A percentile compares a stretch with the other conserved stretches of the same genome.
phyloP scores from a whole-genome alignment of 2,113 vertebrate species.

The Ivindomyrus marchei region DNA sequence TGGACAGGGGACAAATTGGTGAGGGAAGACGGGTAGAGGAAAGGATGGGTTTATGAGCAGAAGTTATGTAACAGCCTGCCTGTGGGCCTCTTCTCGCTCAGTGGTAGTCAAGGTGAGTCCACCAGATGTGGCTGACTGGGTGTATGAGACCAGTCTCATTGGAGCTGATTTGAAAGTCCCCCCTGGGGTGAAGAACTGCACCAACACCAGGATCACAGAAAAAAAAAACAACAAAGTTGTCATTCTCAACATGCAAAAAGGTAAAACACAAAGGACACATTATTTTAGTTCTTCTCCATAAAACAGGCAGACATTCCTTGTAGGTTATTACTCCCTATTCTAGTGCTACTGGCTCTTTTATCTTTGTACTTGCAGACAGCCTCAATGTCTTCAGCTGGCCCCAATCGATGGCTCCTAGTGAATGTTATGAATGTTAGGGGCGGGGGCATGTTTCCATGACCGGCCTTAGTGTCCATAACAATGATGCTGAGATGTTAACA shows the following conservation, averaged over 20 bases:
- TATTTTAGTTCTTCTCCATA: background rate
- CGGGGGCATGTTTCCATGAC: background rate
- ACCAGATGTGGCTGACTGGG: background rate
- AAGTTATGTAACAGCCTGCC: background rate
- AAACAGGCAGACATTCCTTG: background rate
- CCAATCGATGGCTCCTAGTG: background rate
- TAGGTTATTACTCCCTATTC: background rate
- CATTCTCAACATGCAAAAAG: background rate
- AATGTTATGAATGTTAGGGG: background rate
- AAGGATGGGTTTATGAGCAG: background rate
- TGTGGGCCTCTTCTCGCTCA: background rate
- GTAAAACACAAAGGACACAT: background rate
- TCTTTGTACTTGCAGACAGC: background rate
- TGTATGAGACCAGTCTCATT: background rate
- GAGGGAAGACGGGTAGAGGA: background rate
- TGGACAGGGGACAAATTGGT: background rate
- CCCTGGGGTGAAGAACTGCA: background rate
- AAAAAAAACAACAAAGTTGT: background rate
- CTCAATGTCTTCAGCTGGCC: background rate
- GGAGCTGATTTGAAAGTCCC: background rate
- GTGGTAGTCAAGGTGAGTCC: background rate
- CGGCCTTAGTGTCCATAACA: background rate
- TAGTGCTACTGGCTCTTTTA: background rate
- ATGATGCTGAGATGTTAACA: background rate
- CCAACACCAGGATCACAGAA: background rate